Conservation (phyloP, 2,888 invertebrate genomes). For the Prionchulus punctatus region DNA sequence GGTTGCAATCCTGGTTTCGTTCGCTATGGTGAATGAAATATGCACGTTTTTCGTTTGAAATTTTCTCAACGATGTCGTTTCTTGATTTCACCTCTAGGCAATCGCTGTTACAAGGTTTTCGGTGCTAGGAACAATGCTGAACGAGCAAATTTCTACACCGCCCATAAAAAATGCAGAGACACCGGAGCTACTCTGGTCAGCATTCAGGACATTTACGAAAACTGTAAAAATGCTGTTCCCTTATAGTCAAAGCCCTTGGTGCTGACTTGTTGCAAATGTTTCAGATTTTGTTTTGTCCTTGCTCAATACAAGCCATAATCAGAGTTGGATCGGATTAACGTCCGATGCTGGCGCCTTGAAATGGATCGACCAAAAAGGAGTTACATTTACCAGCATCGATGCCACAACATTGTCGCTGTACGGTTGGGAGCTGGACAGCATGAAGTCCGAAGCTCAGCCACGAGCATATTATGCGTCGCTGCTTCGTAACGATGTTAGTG, state of each 20-base stretch:
- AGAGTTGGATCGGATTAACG: conserved; percentile 2
- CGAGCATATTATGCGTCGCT: no score
- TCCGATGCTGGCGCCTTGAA: neutral
- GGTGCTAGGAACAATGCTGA: neutral
- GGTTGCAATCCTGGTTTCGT: neutral
- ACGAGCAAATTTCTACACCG: neutral
- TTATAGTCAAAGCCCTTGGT: neutral
- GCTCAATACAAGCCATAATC: neutral
- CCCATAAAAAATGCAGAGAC: neutral
- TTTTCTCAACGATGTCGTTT: neutral
- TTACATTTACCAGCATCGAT: neutral
- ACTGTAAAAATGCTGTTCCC: neutral
- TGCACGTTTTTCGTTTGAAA: neutral
- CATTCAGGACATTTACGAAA: conserved; percentile 1
- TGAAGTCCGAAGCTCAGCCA: no score
- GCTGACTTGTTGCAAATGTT: neutral
- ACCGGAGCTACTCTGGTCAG: neutral
- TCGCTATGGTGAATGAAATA: neutral
- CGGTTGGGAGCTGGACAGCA: no score
- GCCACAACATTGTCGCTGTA: neutral
- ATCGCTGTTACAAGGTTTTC: neutral
- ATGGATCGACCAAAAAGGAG: conserved; percentile 1
- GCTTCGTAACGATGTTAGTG: no score
- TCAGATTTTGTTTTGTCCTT: neutral
- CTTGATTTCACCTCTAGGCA: neutral